A percentile compares a stretch with the other conserved stretches of the same genome.
Evolutionary conservation across 2,113 vertebrate genomes (phyloP).

Genomic region (Platichthys stellatus): DNA sequence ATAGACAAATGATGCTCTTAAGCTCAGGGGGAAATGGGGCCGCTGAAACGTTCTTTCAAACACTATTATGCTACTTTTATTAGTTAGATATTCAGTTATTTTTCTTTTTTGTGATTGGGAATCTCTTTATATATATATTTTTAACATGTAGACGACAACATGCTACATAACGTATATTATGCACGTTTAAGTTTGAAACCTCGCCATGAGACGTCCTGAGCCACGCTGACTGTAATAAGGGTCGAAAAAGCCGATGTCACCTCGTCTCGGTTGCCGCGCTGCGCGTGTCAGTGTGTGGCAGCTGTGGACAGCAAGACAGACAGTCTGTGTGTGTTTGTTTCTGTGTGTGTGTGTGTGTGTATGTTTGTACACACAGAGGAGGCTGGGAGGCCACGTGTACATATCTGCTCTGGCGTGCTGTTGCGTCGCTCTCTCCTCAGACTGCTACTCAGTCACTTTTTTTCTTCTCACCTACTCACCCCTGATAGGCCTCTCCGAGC

Average conservation of each 20-base stretch:
- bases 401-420: slow-evolving; percentile 41
- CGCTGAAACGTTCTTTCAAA: neutral
- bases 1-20: slow-evolving; percentile 46
- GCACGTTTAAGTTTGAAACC: neutral
- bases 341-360: slow-evolving; percentile 4
- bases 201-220: neutral
- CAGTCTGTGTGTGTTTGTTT: slow-evolving; percentile 8
- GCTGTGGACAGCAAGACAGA: slow-evolving; percentile 8
- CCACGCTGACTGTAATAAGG: neutral
- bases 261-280: slow-evolving; percentile 13
- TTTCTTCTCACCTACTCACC: slow-evolving; percentile 40
- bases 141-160: no score
- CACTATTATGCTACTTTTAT: neutral
- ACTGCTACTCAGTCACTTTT: slow-evolving; percentile 21
- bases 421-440: slow-evolving; percentile 13
- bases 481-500: slow-evolving; percentile 28
- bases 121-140: neutral
- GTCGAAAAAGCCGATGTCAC: slow-evolving; percentile 10
- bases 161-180: no score
- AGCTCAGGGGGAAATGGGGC: slow-evolving; percentile 17
- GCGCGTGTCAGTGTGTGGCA: slow-evolving; percentile 8
- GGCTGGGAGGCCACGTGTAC: slow-evolving; percentile 64
- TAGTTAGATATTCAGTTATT: neutral
- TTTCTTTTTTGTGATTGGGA: neutral
- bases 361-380: slow-evolving; percentile 16